Evolutionary conservation across 2,797 vertebrate genomes (phyloP).

Genomic region (Mus minutoides): DNA sequence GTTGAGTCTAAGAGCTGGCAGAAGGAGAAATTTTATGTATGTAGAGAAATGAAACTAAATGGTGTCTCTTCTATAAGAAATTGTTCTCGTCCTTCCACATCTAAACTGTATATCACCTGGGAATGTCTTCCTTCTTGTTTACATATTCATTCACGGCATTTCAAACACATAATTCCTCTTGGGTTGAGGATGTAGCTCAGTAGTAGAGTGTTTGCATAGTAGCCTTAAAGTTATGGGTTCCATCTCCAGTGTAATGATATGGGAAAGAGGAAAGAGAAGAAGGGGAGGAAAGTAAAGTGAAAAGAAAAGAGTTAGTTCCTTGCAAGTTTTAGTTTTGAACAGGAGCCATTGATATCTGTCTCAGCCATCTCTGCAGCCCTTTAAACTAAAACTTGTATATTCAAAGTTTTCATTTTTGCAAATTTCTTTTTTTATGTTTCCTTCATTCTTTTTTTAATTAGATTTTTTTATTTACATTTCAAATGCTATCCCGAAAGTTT

Average conservation of each 20-base stretch:
- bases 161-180: neutral
- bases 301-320: neutral
- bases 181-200: neutral
- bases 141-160: slow-evolving; percentile 29
- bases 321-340: neutral
- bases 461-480: too few relatives aligned
- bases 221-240: neutral
- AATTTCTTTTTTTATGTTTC: too few relatives aligned
- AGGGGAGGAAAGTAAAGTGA: neutral
- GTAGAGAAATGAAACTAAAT: neutral
- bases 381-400: neutral
- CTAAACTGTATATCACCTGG: neutral
- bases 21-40: neutral
- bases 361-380: neutral
- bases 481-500: too few relatives aligned
- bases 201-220: neutral
- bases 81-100: neutral
- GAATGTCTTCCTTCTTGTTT: slow-evolving; percentile 19
- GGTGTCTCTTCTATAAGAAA: neutral
- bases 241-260: too few relatives aligned
- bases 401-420: neutral
- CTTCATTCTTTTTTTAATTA: too few relatives aligned
- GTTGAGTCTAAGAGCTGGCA: slow-evolving; percentile 41
- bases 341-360: neutral
- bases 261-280: neutral